Evolutionary conservation across 2,113 vertebrate genomes (phyloP).

Genomic region (Agelaius phoeniceus): DNA sequence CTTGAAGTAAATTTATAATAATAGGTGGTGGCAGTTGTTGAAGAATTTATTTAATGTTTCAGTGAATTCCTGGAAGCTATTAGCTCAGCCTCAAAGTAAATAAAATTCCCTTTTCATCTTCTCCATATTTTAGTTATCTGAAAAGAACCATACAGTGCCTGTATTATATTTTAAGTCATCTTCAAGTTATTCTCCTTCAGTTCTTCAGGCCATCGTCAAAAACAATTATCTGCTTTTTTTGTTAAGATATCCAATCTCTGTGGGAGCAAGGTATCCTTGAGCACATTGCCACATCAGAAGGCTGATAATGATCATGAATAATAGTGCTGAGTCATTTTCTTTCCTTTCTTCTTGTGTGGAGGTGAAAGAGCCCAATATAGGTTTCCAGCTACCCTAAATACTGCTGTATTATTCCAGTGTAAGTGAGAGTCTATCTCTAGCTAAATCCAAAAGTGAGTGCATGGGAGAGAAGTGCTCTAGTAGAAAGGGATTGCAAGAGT

Average conservation of each 20-base stretch:
- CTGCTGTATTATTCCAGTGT: neutral
- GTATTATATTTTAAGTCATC: neutral
- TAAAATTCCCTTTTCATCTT: neutral
- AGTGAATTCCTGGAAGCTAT: neutral
- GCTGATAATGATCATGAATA: neutral
- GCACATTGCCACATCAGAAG: neutral
- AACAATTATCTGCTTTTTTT: neutral
- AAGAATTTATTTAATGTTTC: neutral
- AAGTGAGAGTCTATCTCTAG: neutral
- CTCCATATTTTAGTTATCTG: neutral
- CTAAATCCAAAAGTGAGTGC: neutral
- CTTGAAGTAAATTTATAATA: neutral
- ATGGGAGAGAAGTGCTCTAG: neutral
- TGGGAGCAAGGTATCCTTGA: neutral
- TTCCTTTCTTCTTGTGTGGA: neutral
- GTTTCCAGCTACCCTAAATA: neutral
- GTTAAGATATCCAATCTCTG: neutral
- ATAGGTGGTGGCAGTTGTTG: neutral
- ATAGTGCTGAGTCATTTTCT: neutral
- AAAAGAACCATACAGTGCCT: neutral
- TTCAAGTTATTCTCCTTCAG: neutral
- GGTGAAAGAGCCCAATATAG: neutral
- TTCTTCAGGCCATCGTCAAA: neutral
- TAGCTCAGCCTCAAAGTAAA: neutral
- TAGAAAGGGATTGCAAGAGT: neutral